Base-by-base conservation (phyloP, 2,797 vertebrate species). In the Macroramphosus scolopax region DNA sequence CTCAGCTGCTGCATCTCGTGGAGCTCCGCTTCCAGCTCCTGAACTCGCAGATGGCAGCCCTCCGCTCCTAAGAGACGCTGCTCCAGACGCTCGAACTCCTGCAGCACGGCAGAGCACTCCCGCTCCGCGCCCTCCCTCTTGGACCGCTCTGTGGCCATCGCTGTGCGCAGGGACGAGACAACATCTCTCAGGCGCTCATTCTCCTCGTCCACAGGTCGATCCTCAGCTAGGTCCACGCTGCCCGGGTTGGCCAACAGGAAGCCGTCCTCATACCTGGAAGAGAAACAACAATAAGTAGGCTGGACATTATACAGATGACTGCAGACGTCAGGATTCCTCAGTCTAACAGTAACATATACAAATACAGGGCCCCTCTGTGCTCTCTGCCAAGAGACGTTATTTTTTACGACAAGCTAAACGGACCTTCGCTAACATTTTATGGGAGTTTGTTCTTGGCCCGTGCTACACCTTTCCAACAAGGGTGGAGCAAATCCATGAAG, bases 1-100 rank as follows among this genome's bases (percentile, higher is more conserved):
- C 95, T 91, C 80, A 98, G 92, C 84, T 95, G 95, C 76, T 97
- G 96, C 73, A 99, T 91, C 89, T 99, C 96, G 42, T 91, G 89
- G n/a, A 99, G 91, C 87, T 99, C 96, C 0, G 92, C 92, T 68
- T 99, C 96, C 4, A 99, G 90, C 78, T 98, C 96, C 56, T 89
- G 92, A 25, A 97, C 93, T 1, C 96, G 91, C 51, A 92, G 84
- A 73, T 92, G 93, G 87, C 94, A 97, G 72, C 91, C 92, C 81
- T 97, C 94, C 3, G 95, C 92, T 30, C 93, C 93, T 0, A 92
- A 64, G 39, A 96, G 93, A 3, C 92, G 89, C 75, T 92, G 92
- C 40, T 98, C 96, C 34, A 98, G 90, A 6, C 92, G 89, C 0
- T 95, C 87, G 14, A 93, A 95, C 89, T 98, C 95, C 64, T 94